Evolutionary conservation across 1,140 invertebrate species (phyloP).

Genomic region (Zelostemma sp.): DNA sequence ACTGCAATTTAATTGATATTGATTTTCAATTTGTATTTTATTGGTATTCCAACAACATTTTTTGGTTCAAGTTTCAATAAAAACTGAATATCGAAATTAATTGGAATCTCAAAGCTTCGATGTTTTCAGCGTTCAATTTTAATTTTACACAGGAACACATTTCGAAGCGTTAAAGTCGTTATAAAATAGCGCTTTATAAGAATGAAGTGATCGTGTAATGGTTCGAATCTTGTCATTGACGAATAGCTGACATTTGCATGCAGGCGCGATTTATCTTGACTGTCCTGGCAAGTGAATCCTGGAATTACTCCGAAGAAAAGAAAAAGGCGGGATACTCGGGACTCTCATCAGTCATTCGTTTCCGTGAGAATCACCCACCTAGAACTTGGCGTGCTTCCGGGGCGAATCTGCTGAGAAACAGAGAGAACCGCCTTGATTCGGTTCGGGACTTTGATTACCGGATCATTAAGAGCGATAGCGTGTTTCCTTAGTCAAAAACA

Average conservation of each 20-base stretch:
- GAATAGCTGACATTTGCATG: conserved; percentile 54
- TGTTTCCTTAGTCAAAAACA: no score
- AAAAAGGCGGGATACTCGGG: conserved; percentile 5
- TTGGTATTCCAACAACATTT: no score
- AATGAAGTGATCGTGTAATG: neutral
- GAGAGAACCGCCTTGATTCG: no score
- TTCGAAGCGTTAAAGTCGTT: no score
- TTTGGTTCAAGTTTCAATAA: no score
- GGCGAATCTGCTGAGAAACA: neutral
- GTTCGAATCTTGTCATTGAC: conserved; percentile 27
- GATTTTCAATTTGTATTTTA: no score
- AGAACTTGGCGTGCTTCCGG: conserved; percentile 1
- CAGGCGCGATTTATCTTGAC: conserved; percentile 51
- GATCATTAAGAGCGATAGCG: neutral
- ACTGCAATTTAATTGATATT: no score
- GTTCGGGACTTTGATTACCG: neutral
- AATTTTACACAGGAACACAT: no score
- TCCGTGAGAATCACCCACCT: conserved; percentile 38
- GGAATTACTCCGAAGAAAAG: conserved; percentile 30
- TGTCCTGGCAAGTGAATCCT: conserved; percentile 51
- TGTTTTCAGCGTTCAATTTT: no score
- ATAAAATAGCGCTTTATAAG: neutral
- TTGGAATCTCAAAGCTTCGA: no score
- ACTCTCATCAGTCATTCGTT: conserved; percentile 52
- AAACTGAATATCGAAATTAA: no score